phyloP scores from a whole-genome alignment of 2,888 invertebrate species.

The Drosophila glabriapex region DNA sequence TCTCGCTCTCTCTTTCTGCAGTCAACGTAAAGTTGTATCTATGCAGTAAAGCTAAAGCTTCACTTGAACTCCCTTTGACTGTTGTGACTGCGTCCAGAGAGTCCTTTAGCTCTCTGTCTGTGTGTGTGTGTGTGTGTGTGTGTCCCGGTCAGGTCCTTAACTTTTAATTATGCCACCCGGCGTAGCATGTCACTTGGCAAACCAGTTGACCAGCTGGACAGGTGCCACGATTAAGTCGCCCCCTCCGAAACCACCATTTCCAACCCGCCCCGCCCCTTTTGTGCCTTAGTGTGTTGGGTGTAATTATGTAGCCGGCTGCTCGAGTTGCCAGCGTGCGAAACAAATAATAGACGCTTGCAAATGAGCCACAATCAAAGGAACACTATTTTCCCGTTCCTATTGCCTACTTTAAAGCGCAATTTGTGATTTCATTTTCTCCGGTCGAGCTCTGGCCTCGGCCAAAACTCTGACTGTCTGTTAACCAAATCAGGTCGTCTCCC shows the following conservation, averaged over 20 bases:
- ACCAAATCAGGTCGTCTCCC: slow-evolving; percentile 2
- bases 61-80: background rate
- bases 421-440: slow-evolving; percentile 20
- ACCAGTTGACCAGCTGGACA: slow-evolving; percentile 48
- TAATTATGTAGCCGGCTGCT: slow-evolving; percentile 46
- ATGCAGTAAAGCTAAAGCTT: background rate
- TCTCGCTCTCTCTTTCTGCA: background rate
- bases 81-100: slow-evolving; percentile 12
- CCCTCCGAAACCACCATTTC: background rate
- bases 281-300: slow-evolving; percentile 8
- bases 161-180: slow-evolving; percentile 65
- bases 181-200: slow-evolving; percentile 41
- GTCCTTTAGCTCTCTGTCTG: background rate
- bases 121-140: slow-evolving; percentile 6
- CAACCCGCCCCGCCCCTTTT: background rate
- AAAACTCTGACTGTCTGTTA: slow-evolving; percentile 7
- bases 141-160: slow-evolving; percentile 59
- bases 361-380: slow-evolving; percentile 1
- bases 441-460: slow-evolving; percentile 17
- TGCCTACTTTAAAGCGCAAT: slow-evolving; percentile 13
- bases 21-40: slow-evolving; percentile 18
- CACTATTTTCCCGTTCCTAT: background rate
- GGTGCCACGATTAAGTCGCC: slow-evolving; percentile 60
- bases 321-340: slow-evolving; percentile 18
- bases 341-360: slow-evolving; percentile 30